Conservation (phyloP, 2,797 vertebrate species). For the Eleutherodactylus coqui region DNA sequence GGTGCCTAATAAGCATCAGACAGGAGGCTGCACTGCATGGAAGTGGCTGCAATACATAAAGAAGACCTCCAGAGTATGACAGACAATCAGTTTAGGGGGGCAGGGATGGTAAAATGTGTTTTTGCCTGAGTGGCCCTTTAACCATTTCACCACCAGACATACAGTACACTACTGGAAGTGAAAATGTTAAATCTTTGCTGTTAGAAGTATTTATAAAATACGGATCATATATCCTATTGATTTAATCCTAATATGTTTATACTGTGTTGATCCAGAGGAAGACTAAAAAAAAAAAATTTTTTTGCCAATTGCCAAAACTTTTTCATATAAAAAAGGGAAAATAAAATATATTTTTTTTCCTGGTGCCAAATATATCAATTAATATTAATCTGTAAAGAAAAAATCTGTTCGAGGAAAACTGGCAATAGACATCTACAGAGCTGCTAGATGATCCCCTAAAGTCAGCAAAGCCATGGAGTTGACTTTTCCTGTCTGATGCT, state of each 20-base stretch:
- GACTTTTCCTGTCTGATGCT: slow-evolving; percentile 12
- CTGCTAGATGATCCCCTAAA: not conserved
- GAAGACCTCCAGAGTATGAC: too few relatives aligned
- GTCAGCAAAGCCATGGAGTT: not conserved
- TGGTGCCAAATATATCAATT: slow-evolving; percentile 23
- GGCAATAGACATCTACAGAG: not conserved
- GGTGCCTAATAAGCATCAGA: too few relatives aligned
- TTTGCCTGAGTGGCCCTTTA: too few relatives aligned
- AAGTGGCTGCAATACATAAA: too few relatives aligned
- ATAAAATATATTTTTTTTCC: not conserved
- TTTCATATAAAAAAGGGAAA: not conserved
- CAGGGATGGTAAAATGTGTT: too few relatives aligned
- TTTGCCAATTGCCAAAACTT: not conserved
- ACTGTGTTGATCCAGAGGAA: not conserved
- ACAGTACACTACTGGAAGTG: too few relatives aligned
- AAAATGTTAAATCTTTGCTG: not conserved
- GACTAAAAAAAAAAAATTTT: not conserved
- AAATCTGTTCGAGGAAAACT: not conserved
- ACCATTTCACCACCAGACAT: not conserved
- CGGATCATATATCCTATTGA: not conserved
- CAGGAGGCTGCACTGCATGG: too few relatives aligned
- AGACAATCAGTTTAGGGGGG: too few relatives aligned
- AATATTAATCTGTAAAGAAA: not conserved
- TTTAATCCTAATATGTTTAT: too few relatives aligned
- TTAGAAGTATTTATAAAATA: not conserved